Base-by-base conservation (phyloP, 2,888 invertebrate genomes). In the Lasioglossum vierecki region DNA sequence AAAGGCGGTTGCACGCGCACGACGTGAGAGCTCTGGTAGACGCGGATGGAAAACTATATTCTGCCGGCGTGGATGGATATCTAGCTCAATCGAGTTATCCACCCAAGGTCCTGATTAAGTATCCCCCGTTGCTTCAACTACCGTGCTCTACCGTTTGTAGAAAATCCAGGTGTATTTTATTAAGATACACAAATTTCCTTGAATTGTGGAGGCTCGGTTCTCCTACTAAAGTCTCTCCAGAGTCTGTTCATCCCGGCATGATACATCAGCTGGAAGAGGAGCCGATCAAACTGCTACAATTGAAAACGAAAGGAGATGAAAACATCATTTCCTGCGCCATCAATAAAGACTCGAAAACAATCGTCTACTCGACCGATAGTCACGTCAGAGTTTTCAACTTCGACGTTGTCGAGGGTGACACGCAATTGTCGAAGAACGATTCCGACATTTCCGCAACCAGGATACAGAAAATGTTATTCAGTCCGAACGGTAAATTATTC, bases 31-130 rank as follows among this genome's bases (percentile, higher is more conserved):
- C 97, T 0, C 95, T 99, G 76, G 95, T 96, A 3, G 95, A 97
- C 63, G 95, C 96, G 76, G 96, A 96, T 15, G 96, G 96, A 8
- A 96, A 96, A 92, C 95, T 99, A 30, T 96, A 97, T 90, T 98
- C 98, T 0, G 98, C 97, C 83, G 99, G 98, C 30, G 96, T 97
- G 60, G 98, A 98, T 95, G 97, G 98, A 0, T 97, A 98, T 92
- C 95, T 98, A 35, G 97, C 97, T 1, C 95, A 97, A 83, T 97
- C 97, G 15, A 97, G 96, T 91, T 97, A 96, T 92, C 97, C 97
- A 9, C 97, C 96, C 0, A 97, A 97, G 93, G 96, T 96, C 88
- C 95, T 97, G 0, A 95, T 96, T 89, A 97, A 97, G 93, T 96
- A 97, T 92, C 97, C 98, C 0, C 98, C 98, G 0, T 96, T 98